Base-by-base conservation (phyloP, 30 jellyfish, hydroid and myxozoan genomes). In the Turritopsis rubra region DNA sequence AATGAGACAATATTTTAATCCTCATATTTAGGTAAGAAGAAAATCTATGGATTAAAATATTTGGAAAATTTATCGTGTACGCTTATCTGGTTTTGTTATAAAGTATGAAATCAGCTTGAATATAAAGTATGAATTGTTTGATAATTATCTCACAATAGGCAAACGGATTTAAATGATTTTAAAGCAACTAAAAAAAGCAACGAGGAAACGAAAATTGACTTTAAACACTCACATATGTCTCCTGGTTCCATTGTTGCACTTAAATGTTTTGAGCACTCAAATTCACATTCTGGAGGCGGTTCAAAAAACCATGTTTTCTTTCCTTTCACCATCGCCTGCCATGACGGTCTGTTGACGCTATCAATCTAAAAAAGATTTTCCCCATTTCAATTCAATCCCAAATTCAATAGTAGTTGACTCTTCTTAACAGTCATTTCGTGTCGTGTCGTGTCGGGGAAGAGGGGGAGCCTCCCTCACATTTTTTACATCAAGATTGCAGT, bases 211-310 rank as follows among this genome's bases (percentile, higher is more conserved):
- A 41, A 41, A 41, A 41, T 41, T 41, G 13, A 41, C 5, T 3
- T 41, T 41, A 41, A 41, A 41, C 60, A 84, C 97, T 22, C 83
- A 91, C 97, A 88, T 75, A 91, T 81, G 79, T 91, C 97, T 41
- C 97, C 97, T 0, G 84, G 77, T 52, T 86, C 85, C 97, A 91
- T 86, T 73, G 97, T 91, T 26, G 89, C 89, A 75, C 83, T 91
- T 24, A 91, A 52, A 7, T 88, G 74, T 22, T 53, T 52, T 16
- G 82, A 8, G 73, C 97, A 91, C 29, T 81, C 94, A 80, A 66
- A 60, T 79, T 83, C 95, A 86, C 97, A 91, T 74, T 91, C 97
- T n/a, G 95, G 96, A 1, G 97, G 97, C 19, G 97, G 96, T n/a
- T 80, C 85, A 75, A 91, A 73, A 19, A 26, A 68, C 97, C 97